Conservation (phyloP, 2,113 vertebrate genomes). For the Nothocercus julius region DNA sequence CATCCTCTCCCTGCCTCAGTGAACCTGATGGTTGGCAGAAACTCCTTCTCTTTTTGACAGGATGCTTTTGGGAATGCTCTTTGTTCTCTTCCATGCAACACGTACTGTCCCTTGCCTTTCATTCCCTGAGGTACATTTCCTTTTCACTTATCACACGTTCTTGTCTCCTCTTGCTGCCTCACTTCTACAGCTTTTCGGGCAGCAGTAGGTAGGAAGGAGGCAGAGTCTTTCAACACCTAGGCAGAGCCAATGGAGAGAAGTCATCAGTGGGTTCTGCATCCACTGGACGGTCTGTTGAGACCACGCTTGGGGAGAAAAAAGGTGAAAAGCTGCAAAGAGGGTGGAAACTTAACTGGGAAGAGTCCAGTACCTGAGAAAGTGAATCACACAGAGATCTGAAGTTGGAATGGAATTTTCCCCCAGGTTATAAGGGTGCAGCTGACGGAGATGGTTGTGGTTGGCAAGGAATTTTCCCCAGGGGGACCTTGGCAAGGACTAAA, state of each 20-base stretch:
- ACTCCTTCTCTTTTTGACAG: not conserved
- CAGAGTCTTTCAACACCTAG: not conserved
- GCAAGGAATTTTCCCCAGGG: not conserved
- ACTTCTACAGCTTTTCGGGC: not conserved
- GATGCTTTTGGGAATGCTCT: not conserved
- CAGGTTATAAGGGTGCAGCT: not conserved
- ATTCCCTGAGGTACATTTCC: not conserved
- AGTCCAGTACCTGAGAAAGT: not conserved
- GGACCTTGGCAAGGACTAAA: not conserved
- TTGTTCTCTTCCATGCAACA: not conserved
- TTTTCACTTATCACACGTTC: not conserved
- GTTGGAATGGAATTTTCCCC: not conserved
- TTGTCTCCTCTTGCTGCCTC: not conserved
- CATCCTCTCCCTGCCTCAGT: not conserved
- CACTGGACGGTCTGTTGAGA: not conserved
- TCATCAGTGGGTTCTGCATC: not conserved
- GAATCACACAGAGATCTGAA: not conserved
- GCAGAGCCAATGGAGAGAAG: not conserved
- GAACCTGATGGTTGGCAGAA: not conserved
- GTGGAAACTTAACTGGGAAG: not conserved
- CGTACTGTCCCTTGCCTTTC: not conserved
- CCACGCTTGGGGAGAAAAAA: accelerated
- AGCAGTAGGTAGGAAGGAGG: not conserved
- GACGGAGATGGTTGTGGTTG: not conserved
- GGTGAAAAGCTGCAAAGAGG: not conserved